Evolutionary conservation across 2,113 vertebrate species (phyloP).

Genomic region (Hiodon tergisus): DNA sequence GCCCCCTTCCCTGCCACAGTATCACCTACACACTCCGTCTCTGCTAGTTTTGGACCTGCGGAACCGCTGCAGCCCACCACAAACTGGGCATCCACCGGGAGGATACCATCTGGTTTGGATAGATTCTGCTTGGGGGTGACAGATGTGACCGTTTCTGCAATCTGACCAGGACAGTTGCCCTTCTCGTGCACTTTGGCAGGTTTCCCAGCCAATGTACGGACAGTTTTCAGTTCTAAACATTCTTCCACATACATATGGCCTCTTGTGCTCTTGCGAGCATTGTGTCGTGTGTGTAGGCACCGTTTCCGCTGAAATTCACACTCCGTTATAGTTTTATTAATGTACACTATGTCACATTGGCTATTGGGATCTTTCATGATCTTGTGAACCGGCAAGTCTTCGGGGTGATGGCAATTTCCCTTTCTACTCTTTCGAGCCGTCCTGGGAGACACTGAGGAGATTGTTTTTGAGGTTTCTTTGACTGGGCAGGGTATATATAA

Average conservation of each 20-base stretch:
- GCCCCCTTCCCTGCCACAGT: constrained; percentile 36
- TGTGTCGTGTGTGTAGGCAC: constrained; percentile 66
- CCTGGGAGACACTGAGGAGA: constrained; percentile 49
- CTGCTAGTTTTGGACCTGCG: constrained; percentile 43
- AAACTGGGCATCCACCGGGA: constrained; percentile 51
- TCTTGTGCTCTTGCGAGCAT: constrained; percentile 90
- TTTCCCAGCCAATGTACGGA: constrained; percentile 76
- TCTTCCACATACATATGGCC: constrained; percentile 83
- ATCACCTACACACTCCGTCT: constrained; percentile 49
- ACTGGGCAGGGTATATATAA: constrained; percentile 48
- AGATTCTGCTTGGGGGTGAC: constrained; percentile 63
- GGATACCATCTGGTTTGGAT: constrained; percentile 58
- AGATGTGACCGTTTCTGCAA: constrained; percentile 56
- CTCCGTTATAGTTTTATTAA: constrained; percentile 88
- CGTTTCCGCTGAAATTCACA: constrained; percentile 73
- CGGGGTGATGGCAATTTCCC: constrained; percentile 59
- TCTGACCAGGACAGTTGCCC: constrained; percentile 54
- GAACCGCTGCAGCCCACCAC: constrained; percentile 51
- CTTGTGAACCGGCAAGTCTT: constrained; percentile 36
- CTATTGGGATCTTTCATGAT: constrained; percentile 76
- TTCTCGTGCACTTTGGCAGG: constrained; percentile 48
- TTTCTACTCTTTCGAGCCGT: constrained; percentile 78
- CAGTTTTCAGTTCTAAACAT: constrained; percentile 85
- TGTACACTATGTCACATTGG: constrained; percentile 88
- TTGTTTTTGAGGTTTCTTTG: constrained; percentile 32